Base-by-base conservation (phyloP, 2,888 invertebrate genomes). In the Thera britannica region DNA sequence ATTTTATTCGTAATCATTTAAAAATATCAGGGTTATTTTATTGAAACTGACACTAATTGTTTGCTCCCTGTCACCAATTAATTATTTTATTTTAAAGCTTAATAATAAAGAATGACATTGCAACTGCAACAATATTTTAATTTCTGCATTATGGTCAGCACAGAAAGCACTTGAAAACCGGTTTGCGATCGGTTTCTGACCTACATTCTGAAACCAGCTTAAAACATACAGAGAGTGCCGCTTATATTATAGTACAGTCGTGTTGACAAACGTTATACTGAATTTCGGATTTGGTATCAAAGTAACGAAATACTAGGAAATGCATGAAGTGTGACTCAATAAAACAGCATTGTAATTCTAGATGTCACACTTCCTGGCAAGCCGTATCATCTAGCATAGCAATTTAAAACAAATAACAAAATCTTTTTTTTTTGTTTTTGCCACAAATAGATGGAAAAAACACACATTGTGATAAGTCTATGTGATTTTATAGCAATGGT, bases 161-260 rank as follows among this genome's bases (percentile, higher is more conserved):
- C 77, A 74, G 78, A 78, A 78, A 77, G 74, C 75, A 72, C 72
- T 70, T 65, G 57, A 54, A 58, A 66, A 83, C 83, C 79, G 80
- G 83, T 83, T 78, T 58, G 52, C 58, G 68, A 74, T 79, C 64
- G 77, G 52, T 52, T 52, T 52, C 34, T 52, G 52, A 78, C 79
- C 79, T 72, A 79, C 75, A 80, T 79, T 71, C 69, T 67, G 69
- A 72, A 77, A 72, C 78, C 72, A 60, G 70, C 66, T 67, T 57
- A 46, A 67, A 72, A 69, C 68, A 70, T 70, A 55, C 49, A 65
- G 58, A 65, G 54, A 61, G 51, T 34, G 61, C 59, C 58, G 57
- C 57, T 59, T 68, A 66, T 59, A 64, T 23, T 49, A 65, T 54
- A 55, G 72, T 70, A 70, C 67, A 70, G n/a, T 68, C 49, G 9